Evolutionary conservation across 2,888 invertebrate genomes (phyloP).

Genomic region (Camponotus fellah): DNA sequence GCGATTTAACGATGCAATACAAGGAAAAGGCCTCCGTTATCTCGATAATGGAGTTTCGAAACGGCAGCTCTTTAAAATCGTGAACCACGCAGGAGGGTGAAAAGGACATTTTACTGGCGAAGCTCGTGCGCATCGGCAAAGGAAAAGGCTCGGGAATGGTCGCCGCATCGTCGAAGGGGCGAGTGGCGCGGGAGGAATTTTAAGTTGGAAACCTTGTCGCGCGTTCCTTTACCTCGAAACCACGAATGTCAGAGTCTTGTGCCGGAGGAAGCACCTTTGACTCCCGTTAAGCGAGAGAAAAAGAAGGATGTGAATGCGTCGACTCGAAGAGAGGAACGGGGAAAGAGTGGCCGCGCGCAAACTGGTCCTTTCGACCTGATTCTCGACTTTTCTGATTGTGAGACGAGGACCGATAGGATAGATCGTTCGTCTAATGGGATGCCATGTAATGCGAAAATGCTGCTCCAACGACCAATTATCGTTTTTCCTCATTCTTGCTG

Average conservation of each 20-base stretch:
- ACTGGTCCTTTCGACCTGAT: constrained; percentile 38
- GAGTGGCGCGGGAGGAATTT: constrained; percentile 80
- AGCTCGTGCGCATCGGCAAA: constrained; percentile 52
- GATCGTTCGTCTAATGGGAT: constrained; percentile 59
- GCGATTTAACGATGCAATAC: constrained; percentile 49
- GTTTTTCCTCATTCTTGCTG: constrained; percentile 6
- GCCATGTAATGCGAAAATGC: constrained; percentile 60
- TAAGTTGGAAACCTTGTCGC: constrained; percentile 84
- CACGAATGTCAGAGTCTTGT: constrained; percentile 71
- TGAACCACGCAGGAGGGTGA: constrained; percentile 53
- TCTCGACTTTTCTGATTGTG: constrained; percentile 11
- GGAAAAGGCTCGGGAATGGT: constrained; percentile 42
- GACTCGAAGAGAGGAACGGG: not conserved
- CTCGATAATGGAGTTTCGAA: constrained; percentile 45
- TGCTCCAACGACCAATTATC: constrained; percentile 58
- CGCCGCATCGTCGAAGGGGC: constrained; percentile 38
- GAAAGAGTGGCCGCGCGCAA: not conserved
- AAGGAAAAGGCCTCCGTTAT: constrained; percentile 41
- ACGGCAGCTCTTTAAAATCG: constrained; percentile 19
- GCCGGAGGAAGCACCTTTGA: constrained; percentile 68
- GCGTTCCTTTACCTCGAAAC: constrained; percentile 79
- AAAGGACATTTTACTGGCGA: constrained; percentile 53
- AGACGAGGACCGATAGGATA: constrained; percentile 30
- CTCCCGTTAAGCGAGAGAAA: constrained; percentile 58
- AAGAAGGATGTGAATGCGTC: constrained; percentile 6